Evolutionary conservation across 2,113 vertebrate species (phyloP), one percentile per base, ranked within the genome.

Genomic region (Mirounga angustirostris): DNA sequence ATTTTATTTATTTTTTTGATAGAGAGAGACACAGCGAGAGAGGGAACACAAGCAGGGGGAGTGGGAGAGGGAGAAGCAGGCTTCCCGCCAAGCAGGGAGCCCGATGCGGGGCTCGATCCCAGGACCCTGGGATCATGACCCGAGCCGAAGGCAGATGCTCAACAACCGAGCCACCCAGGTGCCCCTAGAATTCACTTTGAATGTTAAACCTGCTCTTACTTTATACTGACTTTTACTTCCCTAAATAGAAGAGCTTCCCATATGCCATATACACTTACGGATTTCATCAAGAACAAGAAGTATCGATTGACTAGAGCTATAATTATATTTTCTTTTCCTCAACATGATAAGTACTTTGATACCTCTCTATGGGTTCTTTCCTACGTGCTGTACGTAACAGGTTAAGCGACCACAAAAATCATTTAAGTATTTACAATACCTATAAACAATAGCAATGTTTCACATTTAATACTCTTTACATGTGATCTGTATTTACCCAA

Each of bases 211-310:
- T 73, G 52, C 52, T 81, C 65, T 94, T 93, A 52, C 33, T 76
- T 94, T 71, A 74, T 13, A 21, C 2, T 61, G 40, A 92, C 52
- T 79, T 95, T 79, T 43, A 86, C 79, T 90, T 89, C n/a, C 67
- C 50, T 69, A 95, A 94, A 67, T 43, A 74, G 43, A 93, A 93
- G 33, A 65, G 12, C 30, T 83, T 86, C 63, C 61, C 5, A 1
- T 90, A 43, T 76, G 19, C 3, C 18, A 59, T 54, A 24, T 5
- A 71, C 2, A 69, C 58, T 91, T 91, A 63, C 11, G 40, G 54
- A 54, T 93, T 94, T 89, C 28, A 89, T 71, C 52, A 91, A 93
- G 16, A 95, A 46, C 24, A 87, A 97, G 63, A 96, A 95, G 71
- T 43, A 87, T 12, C 19, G 33, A 19, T 21, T 89, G 28, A 0